A percentile compares a stretch with the other conserved stretches of the same genome.
phyloP scores from a whole-genome alignment of 2,797 vertebrate genomes.

The Melanotaenia maccullochi region DNA sequence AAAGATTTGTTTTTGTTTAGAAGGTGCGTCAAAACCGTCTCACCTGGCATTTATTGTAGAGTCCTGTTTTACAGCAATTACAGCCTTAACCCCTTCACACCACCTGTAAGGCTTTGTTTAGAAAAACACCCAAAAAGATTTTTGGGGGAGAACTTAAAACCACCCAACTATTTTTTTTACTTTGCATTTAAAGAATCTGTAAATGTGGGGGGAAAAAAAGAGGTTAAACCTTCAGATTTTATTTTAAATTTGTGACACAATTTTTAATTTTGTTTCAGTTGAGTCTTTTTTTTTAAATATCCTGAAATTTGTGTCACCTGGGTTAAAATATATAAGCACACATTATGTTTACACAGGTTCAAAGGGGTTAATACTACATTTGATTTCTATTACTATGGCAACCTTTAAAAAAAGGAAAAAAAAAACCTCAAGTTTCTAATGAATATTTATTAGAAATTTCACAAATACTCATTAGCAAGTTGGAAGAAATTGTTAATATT shows the following conservation, averaged over 20 bases:
- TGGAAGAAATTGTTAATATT: not conserved
- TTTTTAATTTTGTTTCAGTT: too few species aligned
- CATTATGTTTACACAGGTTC: not conserved
- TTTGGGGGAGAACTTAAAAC: not conserved
- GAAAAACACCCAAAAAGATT: not conserved
- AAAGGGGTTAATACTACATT: slow-evolving; percentile 18
- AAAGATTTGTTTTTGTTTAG: slow-evolving; percentile 48
- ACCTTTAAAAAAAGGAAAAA: slow-evolving; percentile 7
- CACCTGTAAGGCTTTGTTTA: not conserved
- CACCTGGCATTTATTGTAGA: slow-evolving; percentile 43
- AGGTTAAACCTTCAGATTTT: not conserved
- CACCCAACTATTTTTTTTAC: not conserved
- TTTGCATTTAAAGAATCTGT: not conserved
- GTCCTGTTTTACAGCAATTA: slow-evolving; percentile 44
- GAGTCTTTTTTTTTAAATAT: not conserved
- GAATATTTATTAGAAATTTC: not conserved
- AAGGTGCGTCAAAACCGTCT: slow-evolving; percentile 46
- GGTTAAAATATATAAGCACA: not conserved
- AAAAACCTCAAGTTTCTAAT: not conserved
- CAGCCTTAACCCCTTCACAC: slow-evolving; percentile 14
- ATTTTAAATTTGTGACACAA: too few species aligned
- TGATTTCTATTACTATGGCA: slow-evolving; percentile 49
- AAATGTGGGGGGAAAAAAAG: not conserved
- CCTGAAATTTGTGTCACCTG: not conserved
- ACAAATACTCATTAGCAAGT: not conserved